phyloP scores from a whole-genome alignment of 1,140 invertebrate species.

The Pachypeltis micranthus region DNA sequence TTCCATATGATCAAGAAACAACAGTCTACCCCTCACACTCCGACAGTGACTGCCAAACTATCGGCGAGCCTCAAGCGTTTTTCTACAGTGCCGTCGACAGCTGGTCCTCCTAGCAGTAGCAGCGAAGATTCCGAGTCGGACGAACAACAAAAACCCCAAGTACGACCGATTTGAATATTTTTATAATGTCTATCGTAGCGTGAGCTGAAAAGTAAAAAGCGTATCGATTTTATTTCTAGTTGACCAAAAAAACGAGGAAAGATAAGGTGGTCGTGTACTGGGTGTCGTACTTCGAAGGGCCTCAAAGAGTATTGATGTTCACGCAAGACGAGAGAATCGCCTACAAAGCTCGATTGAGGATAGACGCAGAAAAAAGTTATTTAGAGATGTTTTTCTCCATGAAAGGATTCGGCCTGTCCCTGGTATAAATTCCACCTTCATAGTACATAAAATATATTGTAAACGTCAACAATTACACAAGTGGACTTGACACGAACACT shows the following conservation, averaged over 20 bases:
- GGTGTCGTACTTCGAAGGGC: constrained; percentile 63
- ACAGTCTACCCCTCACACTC: constrained; percentile 36
- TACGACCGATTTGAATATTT: too few species aligned
- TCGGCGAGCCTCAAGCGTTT: constrained; percentile 31
- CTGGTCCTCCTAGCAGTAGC: constrained; percentile 25
- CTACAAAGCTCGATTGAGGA: constrained; percentile 49
- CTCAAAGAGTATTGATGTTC: constrained; percentile 65
- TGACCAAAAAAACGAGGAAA: constrained; percentile 36
- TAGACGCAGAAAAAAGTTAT: constrained; percentile 56
- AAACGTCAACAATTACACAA: too few species aligned
- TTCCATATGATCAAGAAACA: constrained; percentile 47
- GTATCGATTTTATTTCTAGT: too few species aligned
- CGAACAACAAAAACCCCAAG: constrained; percentile 25
- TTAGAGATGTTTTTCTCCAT: constrained; percentile 58
- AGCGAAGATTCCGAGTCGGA: constrained; percentile 32
- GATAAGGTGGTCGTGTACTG: constrained; percentile 62
- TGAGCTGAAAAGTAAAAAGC: too few species aligned
- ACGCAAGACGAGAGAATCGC: constrained; percentile 67
- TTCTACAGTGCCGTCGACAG: constrained; percentile 23
- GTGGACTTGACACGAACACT: too few species aligned
- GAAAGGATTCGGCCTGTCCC: constrained; percentile 54
- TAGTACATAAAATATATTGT: too few species aligned
- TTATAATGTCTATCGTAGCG: too few species aligned
- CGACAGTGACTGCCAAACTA: constrained; percentile 32
- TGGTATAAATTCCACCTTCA: too few species aligned